Evolutionary conservation across 2,888 invertebrate species (phyloP), one percentile per base, ranked within the genome.

Genomic region (Nomada ferruginata): DNA sequence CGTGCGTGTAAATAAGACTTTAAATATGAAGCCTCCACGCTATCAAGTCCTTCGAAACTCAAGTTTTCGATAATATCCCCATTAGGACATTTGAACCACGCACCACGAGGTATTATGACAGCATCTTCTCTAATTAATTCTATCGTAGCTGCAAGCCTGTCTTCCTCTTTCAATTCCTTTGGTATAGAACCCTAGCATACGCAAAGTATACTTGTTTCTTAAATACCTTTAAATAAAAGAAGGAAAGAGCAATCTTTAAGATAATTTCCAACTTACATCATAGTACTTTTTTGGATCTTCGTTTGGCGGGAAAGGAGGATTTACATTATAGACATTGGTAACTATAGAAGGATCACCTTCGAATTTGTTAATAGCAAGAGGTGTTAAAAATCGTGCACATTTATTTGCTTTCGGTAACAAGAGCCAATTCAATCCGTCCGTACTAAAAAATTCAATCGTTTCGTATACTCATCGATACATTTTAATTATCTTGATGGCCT

Each of bases 1-100:
- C 98, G 95, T 87, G 96, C 96, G 89, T 98, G 97, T 79, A 97
- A 95, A 93, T 97, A 98, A 4, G 96, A 97, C 71, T 96, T 96
- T 1, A 97, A 93, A 85, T 96, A 95, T 66, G 95, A 95, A 0
- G 97, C 95, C 88, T 98, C 97, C 0, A 95, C 84, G 0, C 94
- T 92, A 1, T 94, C 94, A 0, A 97, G 92, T 0, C 97, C 97
- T 87, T 95, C 95, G 90, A 96, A 97, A 89, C 95, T 95, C 64
- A 96, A 94, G 93, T 97, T 98, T 82, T 96, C 95, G 47, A 97
- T 95, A 0, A 97, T 95, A 61, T 95, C 95, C 0, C 97, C 97
- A 89, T 96, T 96, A 0, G 97, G 95, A 88, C 96, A 95, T 91
- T 97, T 97, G 85, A 97, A 95, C 76, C 97, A 95, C 26, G 96